phyloP scores from a whole-genome alignment of 2,888 invertebrate species.

The Lumbricus terrestris region DNA sequence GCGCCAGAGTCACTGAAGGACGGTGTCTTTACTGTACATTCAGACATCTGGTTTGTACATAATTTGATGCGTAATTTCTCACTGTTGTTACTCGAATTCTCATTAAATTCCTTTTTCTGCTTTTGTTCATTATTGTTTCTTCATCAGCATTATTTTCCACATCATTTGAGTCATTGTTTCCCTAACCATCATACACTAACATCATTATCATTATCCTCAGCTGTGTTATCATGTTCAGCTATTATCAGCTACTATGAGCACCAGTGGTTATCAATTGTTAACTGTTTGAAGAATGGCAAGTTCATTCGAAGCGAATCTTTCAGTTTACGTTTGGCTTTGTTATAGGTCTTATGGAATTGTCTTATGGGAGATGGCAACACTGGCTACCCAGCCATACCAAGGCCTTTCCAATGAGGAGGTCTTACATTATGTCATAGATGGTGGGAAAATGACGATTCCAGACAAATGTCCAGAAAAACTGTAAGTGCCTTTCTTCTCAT shows the following conservation, averaged over 20 bases:
- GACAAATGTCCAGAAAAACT: constrained; percentile 77
- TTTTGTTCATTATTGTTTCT: neutral
- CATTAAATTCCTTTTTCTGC: neutral
- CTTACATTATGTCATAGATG: constrained; percentile 80
- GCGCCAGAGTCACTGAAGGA: constrained; percentile 93
- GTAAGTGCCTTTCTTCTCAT: constrained; percentile 53
- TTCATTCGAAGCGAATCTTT: no score
- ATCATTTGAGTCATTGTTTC: neutral
- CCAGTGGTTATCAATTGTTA: no score
- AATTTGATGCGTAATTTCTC: neutral
- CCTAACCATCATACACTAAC: neutral
- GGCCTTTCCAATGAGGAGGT: constrained; percentile 85
- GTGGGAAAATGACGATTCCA: constrained; percentile 71
- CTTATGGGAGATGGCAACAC: constrained; percentile 97
- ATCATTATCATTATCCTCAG: neutral
- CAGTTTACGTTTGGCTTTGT: neutral
- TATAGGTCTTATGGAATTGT: constrained; percentile 89
- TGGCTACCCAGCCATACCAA: constrained; percentile 95
- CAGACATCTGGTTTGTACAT: constrained; percentile 84
- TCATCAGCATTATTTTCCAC: neutral
- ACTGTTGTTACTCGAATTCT: neutral
- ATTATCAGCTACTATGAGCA: no score
- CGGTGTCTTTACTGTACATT: constrained; percentile 91
- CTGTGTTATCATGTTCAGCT: no score
- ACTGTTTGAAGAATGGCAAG: no score